Conservation (phyloP, 2,888 invertebrate species). For the Cyclophora albipunctata region DNA sequence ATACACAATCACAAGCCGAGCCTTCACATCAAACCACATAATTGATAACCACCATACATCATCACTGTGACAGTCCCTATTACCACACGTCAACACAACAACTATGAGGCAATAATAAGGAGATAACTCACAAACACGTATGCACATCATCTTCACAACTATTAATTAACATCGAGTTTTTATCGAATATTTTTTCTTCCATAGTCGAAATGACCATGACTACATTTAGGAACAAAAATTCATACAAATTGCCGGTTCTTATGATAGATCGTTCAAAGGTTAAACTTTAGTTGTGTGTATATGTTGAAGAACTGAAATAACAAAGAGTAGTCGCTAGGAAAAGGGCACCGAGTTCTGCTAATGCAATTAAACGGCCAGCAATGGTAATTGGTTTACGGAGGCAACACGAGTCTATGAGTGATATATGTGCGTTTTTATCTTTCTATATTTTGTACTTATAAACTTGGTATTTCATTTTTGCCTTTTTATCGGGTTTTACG, state of each 20-base stretch:
- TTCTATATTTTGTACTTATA: too few species aligned
- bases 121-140: conserved; percentile 1
- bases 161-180: neutral
- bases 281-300: too few species aligned
- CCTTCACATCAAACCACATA: conserved; percentile 28
- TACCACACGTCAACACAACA: conserved; percentile 1
- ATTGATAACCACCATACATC: conserved; percentile 2
- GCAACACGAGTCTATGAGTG: conserved; percentile 17
- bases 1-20: conserved; percentile 42
- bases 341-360: conserved; percentile 32
- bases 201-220: conserved; percentile 9
- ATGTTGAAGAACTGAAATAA: conserved; percentile 13
- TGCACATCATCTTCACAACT: neutral
- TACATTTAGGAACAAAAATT: too few species aligned
- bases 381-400: conserved; percentile 49
- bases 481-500: too few species aligned
- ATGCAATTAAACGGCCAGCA: conserved; percentile 44
- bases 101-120: conserved; percentile 1
- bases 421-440: neutral
- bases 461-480: too few species aligned
- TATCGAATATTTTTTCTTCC: conserved; percentile 24
- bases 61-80: neutral
- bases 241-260: too few species aligned
- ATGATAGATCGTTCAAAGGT: too few species aligned
- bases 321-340: conserved; percentile 16